Conservation (phyloP, 2,888 invertebrate species). For the Onchidella celtica region DNA sequence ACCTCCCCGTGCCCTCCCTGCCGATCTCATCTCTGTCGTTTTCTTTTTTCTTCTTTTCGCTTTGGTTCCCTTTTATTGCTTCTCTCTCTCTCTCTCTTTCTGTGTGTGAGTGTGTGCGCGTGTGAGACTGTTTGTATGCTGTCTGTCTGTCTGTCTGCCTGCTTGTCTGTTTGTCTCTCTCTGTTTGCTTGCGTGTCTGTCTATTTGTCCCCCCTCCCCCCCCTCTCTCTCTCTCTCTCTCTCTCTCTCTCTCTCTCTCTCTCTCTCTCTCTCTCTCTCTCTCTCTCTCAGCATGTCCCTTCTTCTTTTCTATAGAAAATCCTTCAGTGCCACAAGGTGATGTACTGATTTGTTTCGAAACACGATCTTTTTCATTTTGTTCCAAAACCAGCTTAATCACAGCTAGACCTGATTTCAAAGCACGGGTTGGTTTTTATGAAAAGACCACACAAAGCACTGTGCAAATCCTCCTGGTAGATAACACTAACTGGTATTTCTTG, state of each 20-base stretch:
- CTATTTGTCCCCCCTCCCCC: conserved; percentile 3
- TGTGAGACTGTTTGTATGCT: conserved; percentile 18
- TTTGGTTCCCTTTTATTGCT: neutral
- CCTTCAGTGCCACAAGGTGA: too few relatives aligned
- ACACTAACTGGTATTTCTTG: too few relatives aligned
- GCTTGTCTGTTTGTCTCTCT: conserved; percentile 42
- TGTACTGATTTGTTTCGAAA: too few relatives aligned
- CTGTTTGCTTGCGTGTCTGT: conserved; percentile 40
- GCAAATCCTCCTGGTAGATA: too few relatives aligned
- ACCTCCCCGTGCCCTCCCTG: neutral
- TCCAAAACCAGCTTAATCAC: too few relatives aligned
- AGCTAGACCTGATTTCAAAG: too few relatives aligned
- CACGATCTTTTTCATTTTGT: too few relatives aligned
- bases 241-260: conserved; percentile 1
- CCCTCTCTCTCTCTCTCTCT: conserved; percentile 17
- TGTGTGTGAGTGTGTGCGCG: too few relatives aligned
- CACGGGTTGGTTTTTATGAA: too few relatives aligned
- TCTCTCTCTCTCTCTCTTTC: conserved; percentile 13
- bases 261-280: neutral
- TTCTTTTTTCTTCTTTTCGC: neutral
- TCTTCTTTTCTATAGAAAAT: too few relatives aligned
- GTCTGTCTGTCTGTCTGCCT: conserved; percentile 26
- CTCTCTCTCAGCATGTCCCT: too few relatives aligned
- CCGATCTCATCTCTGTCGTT: neutral
- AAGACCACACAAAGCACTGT: too few relatives aligned